These are phyloP conservation scores for Conops quadrifasciatus DNA, from an alignment of 2,888 invertebrate genomes.

Conservation along the genomic window DNA sequence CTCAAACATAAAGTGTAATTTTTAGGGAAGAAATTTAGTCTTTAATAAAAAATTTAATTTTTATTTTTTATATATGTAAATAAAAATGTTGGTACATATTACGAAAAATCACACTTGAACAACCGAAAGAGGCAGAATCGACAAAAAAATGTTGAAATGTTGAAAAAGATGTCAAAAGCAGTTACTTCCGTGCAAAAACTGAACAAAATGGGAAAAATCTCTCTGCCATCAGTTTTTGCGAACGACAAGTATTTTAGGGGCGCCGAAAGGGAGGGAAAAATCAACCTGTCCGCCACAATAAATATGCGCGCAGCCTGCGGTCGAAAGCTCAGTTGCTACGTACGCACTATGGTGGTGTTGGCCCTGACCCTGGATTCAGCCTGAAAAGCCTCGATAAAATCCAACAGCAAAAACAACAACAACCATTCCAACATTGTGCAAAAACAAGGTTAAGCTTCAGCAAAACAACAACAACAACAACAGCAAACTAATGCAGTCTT, in stretches of 20 bases:
- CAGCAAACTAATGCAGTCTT: not conserved
- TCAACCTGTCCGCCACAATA: not conserved
- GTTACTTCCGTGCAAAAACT: too few relatives aligned
- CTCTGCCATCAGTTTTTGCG: too few relatives aligned
- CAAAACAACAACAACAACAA: not conserved
- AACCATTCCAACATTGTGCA: not conserved
- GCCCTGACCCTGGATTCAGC: slow-evolving; percentile 30
- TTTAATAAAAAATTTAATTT: too few relatives aligned
- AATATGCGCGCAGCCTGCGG: not conserved
- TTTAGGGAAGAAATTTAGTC: too few relatives aligned
- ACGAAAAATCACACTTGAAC: too few relatives aligned
- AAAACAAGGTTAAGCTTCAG: not conserved
- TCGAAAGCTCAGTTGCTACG: slow-evolving; percentile 26
- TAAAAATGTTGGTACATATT: too few relatives aligned
- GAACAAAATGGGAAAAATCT: not conserved
- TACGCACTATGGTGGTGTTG: not conserved
- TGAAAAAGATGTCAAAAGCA: too few relatives aligned
- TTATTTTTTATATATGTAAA: too few relatives aligned
- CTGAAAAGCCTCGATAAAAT: slow-evolving; percentile 6
- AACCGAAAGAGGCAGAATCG: too few relatives aligned
- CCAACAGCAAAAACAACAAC: slow-evolving; percentile 4
- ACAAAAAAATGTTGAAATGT: too few relatives aligned
- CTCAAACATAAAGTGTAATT: too few relatives aligned
- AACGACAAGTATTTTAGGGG: too few relatives aligned
- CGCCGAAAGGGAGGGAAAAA: not conserved